Percentiles rank a stretch among this genome's conserved stretches.
phyloP scores from a whole-genome alignment of 53 echinoderm and acorn worm genomes.

The Echinarachnius parma region DNA sequence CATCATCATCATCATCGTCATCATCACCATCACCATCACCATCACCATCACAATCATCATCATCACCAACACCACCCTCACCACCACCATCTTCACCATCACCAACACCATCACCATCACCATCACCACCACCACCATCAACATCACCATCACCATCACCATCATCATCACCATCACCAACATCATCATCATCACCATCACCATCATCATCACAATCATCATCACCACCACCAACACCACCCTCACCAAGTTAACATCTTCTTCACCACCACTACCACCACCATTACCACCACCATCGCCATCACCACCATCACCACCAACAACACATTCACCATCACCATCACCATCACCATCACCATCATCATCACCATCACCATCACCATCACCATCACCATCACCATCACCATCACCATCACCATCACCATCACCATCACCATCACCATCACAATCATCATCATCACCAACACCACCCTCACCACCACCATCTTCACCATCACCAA shows the following conservation, averaged over 20 bases:
- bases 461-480: no score
- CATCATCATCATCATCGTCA: conserved; percentile 12
- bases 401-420: no score
- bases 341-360: neutral
- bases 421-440: no score
- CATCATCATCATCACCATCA: no score
- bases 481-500: no score
- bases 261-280: neutral
- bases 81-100: neutral
- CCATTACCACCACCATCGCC: neutral
- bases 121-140: neutral
- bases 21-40: conserved; percentile 10
- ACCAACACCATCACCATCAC: neutral
- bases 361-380: neutral
- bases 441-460: no score
- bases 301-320: neutral
- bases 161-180: no score
- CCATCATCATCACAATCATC: no score
- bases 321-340: neutral
- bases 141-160: neutral
- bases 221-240: no score
- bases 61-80: no score
- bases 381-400: neutral
- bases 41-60: conserved; percentile 3
- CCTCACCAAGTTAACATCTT: neutral